phyloP scores from a whole-genome alignment of 2,888 invertebrate genomes.

The Falcaria lacertinaria region DNA sequence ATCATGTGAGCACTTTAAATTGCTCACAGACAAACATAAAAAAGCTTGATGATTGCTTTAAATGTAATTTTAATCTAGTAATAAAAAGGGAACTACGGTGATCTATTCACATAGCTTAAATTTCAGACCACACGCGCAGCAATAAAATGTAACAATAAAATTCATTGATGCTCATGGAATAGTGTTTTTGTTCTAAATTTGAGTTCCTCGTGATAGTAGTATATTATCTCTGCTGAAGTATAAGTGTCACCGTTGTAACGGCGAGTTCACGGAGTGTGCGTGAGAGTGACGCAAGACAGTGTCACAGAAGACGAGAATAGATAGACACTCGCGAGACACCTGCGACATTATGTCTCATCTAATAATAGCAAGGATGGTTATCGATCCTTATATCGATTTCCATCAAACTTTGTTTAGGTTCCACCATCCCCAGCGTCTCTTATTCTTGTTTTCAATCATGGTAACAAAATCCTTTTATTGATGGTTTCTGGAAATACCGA shows the following conservation, averaged over 20 bases:
- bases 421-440: no score
- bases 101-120: no score
- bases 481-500: no score
- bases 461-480: no score
- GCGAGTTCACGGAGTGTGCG: slow-evolving; percentile 11
- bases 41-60: no score
- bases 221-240: no score
- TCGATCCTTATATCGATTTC: slow-evolving; percentile 3
- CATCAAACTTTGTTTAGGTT: no score
- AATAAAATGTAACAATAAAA: background rate
- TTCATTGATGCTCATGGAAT: background rate
- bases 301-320: slow-evolving; percentile 48
- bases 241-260: background rate
- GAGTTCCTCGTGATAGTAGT: slow-evolving; percentile 2
- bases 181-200: slow-evolving; percentile 2
- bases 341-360: slow-evolving; percentile 26
- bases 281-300: slow-evolving; percentile 42
- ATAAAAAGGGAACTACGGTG: no score
- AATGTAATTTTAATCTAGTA: no score
- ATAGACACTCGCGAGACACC: slow-evolving; percentile 65
- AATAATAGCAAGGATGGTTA: slow-evolving; percentile 11
- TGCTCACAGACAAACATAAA: no score
- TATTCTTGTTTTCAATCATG: no score
- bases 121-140: background rate
- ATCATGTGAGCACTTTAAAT: no score